These are phyloP conservation scores for Ptychodera flava DNA, from an alignment of 35 echinoderm and acorn worm species.

Conservation along the genomic window DNA sequence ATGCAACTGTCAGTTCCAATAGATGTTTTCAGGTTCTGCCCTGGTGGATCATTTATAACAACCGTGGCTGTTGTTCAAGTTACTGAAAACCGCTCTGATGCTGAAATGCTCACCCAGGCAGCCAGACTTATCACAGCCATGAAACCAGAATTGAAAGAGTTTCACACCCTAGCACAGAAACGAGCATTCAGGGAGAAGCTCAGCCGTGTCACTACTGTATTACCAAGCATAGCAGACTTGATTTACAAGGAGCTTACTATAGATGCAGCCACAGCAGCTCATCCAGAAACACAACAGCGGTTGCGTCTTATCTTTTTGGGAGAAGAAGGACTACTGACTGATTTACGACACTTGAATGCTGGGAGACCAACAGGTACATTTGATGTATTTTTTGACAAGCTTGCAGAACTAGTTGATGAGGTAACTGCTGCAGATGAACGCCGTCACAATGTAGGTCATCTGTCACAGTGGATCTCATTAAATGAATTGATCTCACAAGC, in stretches of 20 bases:
- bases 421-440: constrained; percentile 26
- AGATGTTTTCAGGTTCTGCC: constrained; percentile 16
- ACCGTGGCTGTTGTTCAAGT: constrained; percentile 2
- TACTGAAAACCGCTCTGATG: constrained; percentile 6
- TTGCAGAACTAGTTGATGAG: constrained; percentile 13
- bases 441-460: constrained; percentile 17
- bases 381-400: constrained; percentile 27
- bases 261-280: constrained; percentile 7
- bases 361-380: constrained; percentile 34
- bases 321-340: too few relatives aligned
- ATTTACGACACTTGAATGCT: constrained; percentile 8
- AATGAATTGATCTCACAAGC: constrained; percentile 7
- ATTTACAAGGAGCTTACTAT: constrained; percentile 11
- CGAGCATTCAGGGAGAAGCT: constrained; percentile 7
- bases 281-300: constrained; percentile 13
- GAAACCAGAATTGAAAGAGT: too few relatives aligned
- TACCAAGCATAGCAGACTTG: background rate
- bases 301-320: constrained; percentile 5
- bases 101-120: constrained; percentile 4
- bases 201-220: background rate
- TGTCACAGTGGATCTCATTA: constrained; percentile 27
- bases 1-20: constrained; percentile 21
- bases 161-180: background rate
- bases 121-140: background rate
- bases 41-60: background rate